Evolutionary conservation across 2,797 vertebrate genomes (phyloP).

Genomic region (Chelon auratus): DNA sequence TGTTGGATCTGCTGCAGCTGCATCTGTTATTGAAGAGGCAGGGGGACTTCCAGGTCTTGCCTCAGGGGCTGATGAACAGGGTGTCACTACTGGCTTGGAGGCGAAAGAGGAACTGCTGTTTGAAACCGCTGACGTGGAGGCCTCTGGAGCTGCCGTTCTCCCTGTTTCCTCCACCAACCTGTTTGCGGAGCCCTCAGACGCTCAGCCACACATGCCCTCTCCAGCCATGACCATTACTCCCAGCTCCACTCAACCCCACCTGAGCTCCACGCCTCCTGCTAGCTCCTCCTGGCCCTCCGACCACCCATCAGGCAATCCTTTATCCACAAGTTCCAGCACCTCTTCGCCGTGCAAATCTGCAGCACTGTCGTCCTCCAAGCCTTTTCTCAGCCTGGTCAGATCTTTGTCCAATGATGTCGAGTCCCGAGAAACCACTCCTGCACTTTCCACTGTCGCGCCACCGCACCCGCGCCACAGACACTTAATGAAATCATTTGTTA

Average conservation of each 20-base stretch:
- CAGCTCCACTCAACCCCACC: constrained; percentile 69
- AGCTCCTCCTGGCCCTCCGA: constrained; percentile 88
- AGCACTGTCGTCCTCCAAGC: constrained; percentile 87
- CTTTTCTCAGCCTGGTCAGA: constrained; percentile 93
- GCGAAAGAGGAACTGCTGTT: constrained; percentile 90
- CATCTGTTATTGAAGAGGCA: constrained; percentile 16
- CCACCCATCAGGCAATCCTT: constrained; percentile 47
- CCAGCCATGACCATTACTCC: constrained; percentile 70
- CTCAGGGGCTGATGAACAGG: constrained; percentile 81
- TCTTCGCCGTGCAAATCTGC: constrained; percentile 76
- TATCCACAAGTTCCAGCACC: constrained; percentile 58
- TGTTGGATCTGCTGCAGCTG: constrained; percentile 60
- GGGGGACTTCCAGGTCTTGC: constrained; percentile 43
- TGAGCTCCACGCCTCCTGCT: constrained; percentile 75
- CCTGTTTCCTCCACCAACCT: constrained; percentile 65
- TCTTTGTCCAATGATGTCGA: constrained; percentile 95
- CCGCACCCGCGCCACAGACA: constrained; percentile 89
- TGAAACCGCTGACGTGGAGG: constrained; percentile 79
- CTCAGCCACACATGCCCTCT: constrained; percentile 56
- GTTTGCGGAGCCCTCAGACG: constrained; percentile 37
- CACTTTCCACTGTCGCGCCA: constrained; percentile 56
- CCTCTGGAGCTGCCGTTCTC: constrained; percentile 76
- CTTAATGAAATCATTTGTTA: constrained; percentile 97
- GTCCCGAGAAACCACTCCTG: constrained; percentile 85
- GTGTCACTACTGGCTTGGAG: constrained; percentile 87